Evolutionary conservation across 1,140 invertebrate species (phyloP).

Genomic region (Tetramorium simillimum): DNA sequence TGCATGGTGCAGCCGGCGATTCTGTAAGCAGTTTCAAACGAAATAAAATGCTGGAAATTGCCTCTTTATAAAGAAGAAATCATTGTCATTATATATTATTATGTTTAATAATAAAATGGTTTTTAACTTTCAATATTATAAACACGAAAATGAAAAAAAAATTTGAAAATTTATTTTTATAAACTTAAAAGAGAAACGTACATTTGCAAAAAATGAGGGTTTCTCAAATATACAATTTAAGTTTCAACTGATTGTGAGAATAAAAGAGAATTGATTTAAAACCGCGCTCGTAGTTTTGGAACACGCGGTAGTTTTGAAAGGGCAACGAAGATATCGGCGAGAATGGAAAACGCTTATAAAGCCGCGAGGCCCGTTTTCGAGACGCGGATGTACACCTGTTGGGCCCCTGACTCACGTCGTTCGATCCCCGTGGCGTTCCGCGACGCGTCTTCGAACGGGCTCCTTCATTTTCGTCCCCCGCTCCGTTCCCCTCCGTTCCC

Average conservation of each 20-base stretch:
- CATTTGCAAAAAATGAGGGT: too few relatives aligned
- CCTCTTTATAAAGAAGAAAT: not conserved
- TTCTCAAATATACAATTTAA: too few relatives aligned
- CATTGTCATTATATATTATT: constrained; percentile 1
- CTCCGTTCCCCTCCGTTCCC: not conserved
- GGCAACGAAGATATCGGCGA: constrained; percentile 4
- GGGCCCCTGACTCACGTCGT: constrained; percentile 59
- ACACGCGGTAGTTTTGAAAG: not conserved
- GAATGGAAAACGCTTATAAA: constrained; percentile 45
- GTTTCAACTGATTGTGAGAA: not conserved
- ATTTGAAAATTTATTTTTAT: not conserved
- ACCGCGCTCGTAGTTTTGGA: not conserved
- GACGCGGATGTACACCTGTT: constrained; percentile 67
- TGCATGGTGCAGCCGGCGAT: not conserved
- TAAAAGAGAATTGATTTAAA: not conserved
- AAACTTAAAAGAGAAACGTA: not conserved
- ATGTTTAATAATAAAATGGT: not conserved
- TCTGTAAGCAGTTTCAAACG: not conserved
- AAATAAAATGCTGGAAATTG: not conserved
- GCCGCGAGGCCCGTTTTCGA: constrained; percentile 11
- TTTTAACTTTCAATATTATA: not conserved
- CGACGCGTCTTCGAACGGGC: constrained; percentile 59
- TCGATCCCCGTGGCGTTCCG: constrained; percentile 60
- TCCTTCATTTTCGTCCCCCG: constrained; percentile 66
- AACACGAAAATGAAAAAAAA: not conserved